Conservation (phyloP, 2,888 invertebrate species). For the Tipula lateralis region DNA sequence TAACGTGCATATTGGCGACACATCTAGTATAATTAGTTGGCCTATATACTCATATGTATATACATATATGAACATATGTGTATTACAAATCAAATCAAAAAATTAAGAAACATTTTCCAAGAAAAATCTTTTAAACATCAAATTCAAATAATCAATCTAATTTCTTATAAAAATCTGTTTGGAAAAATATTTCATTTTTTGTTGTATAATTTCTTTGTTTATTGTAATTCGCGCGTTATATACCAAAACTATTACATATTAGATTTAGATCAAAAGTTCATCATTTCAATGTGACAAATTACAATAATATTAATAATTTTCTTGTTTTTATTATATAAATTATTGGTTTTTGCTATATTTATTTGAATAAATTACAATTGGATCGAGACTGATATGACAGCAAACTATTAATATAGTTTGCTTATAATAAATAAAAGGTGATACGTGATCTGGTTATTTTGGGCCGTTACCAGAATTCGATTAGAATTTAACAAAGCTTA, state of each 20-base stretch:
- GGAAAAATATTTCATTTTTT: neutral
- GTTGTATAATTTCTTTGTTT: neutral
- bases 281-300: slow-evolving; percentile 19
- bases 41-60: neutral
- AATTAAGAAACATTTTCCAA: neutral
- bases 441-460: too few relatives aligned
- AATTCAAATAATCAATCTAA: slow-evolving; percentile 4
- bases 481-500: too few relatives aligned
- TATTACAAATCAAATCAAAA: neutral
- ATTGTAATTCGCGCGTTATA: neutral
- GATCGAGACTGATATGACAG: too few relatives aligned
- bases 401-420: too few relatives aligned
- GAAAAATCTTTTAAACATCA: neutral
- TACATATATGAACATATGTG: neutral
- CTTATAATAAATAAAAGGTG: too few relatives aligned
- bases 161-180: neutral
- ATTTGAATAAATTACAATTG: too few relatives aligned
- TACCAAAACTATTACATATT: neutral
- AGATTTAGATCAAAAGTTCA: slow-evolving; percentile 15
- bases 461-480: too few relatives aligned
- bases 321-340: neutral
- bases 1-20: neutral
- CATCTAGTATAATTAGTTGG: neutral
- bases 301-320: slow-evolving; percentile 13
- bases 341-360: too few relatives aligned